Base-by-base conservation (phyloP, 2,797 vertebrate species). In the Chrysocyon brachyurus region DNA sequence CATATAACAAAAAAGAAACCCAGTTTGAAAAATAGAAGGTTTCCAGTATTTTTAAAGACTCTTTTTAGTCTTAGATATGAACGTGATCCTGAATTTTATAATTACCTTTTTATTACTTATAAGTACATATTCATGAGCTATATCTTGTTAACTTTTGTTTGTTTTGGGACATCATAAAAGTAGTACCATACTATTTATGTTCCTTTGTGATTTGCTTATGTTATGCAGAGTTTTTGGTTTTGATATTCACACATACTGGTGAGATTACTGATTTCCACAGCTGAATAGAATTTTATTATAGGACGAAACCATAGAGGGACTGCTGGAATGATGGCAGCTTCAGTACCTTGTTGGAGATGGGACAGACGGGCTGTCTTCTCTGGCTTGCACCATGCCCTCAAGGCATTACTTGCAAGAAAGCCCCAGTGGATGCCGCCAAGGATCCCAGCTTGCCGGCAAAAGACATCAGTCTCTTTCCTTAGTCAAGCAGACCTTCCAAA, bases 391-490 rank as follows among this genome's bases (percentile, higher is more conserved):
- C 46, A 24, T 49, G 40, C 12, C 72, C 24, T 73, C 72, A 49
- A 73, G 40, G 24, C 40, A 49, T 73, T 49, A 46, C 40, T 73
- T 46, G 72, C 24, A 15, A 46, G 12, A 7, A 73, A 16, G 6
- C 72, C 12, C 72, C 72, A 2, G 24, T 0, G 3, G 72, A 46
- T 40, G 46, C 7, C 40, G 8, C 24, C 36, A 4, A 24, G 40
- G 24, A 7, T 24, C 40, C 24, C 72, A 99, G 99, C 98, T 98
- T 98, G 97, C 97, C 99, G 99, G 98, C 98, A 98, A 94, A 99
- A 99, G 98, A 99, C 99, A 54, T 99, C 99, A 0, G 72, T 99
- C 73, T 99, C 99, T 98, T 99, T 99, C 97, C 99, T 99, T 91
- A 98, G 98, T 96, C 99, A 99, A 59, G 98, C 99, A 96, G 99